Evolutionary conservation across 2,113 vertebrate species (phyloP), one percentile per base, ranked within the genome.

Genomic region (Psophia crepitans): DNA sequence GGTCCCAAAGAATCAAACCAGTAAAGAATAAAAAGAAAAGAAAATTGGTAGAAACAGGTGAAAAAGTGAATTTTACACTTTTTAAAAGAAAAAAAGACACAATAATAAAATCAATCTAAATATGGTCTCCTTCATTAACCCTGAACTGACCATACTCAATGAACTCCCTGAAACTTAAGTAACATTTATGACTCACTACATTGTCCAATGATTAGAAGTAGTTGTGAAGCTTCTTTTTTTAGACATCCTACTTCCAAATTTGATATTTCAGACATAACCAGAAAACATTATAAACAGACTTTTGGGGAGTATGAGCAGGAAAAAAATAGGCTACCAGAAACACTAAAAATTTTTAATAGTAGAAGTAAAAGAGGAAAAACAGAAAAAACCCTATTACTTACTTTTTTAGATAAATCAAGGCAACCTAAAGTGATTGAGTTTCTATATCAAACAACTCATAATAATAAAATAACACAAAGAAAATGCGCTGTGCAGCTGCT

Each of bases 361-460:
- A 64, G 7, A 64, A 77, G 14, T 54, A 39, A 4, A 78, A 73
- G 14, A 66, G 7, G 6, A 77, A 71, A 51, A 63, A 23, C 5
- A 32, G 4, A 26, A 51, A 93, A 51, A 21, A 27, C 0, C 0
- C 4, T 12, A 0, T 44, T 76, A 20, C 13, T 89, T 54, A 60
- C 5, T 37, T 32, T 79, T 83, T 75, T 83, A 63, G 28, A 26
- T 44, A 83, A 75, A 87, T n/a, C 32, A 83, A 69, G 51, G 23
- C 39, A 49, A 65, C 2, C 0, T 7, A 71, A 61, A 49, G 14
- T n/a, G 22, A 56, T 6, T 51, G 13, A 65, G 9, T 76, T 8
- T 26, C 8, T 71, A 7, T 20, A 35, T 33, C n/a, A 77, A 88
- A 81, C 43, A 77, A 26, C 2, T 3, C 33, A 27, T 24, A 74